Conservation (phyloP, 2,797 vertebrate genomes). For the Melanotaenia boesemani region DNA sequence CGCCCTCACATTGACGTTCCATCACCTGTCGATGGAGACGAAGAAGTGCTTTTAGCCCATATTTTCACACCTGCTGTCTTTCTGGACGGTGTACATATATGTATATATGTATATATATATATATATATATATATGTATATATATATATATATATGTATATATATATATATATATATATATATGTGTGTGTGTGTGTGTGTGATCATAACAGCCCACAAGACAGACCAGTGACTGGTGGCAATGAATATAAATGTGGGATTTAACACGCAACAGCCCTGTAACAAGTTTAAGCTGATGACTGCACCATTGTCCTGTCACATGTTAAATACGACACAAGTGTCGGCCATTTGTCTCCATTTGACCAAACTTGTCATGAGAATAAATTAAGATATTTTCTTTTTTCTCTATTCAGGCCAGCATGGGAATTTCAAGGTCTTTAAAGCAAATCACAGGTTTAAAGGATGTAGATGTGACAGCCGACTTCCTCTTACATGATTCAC, state of each 20-base stretch:
- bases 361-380: background rate
- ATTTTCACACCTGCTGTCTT: conserved; percentile 72
- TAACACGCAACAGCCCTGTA: conserved; percentile 38
- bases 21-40: conserved; percentile 74
- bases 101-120: background rate
- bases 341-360: conserved; percentile 3
- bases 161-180: background rate
- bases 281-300: conserved; percentile 30
- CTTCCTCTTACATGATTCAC: conserved; percentile 13
- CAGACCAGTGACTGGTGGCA: conserved; percentile 53
- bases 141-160: background rate
- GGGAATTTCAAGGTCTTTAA: background rate
- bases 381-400: background rate
- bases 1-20: conserved; percentile 64
- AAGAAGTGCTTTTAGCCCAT: conserved; percentile 63
- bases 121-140: too few relatives aligned
- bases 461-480: conserved; percentile 3
- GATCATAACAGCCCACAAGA: conserved; percentile 26
- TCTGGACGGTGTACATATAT: conserved; percentile 24
- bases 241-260: conserved; percentile 69
- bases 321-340: conserved; percentile 3
- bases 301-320: conserved; percentile 2
- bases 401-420: background rate
- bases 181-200: conserved; percentile 21
- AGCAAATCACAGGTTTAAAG: background rate